These are phyloP conservation scores for Plodia interpunctella DNA, from an alignment of 1,140 invertebrate species.

Conservation along the genomic window DNA sequence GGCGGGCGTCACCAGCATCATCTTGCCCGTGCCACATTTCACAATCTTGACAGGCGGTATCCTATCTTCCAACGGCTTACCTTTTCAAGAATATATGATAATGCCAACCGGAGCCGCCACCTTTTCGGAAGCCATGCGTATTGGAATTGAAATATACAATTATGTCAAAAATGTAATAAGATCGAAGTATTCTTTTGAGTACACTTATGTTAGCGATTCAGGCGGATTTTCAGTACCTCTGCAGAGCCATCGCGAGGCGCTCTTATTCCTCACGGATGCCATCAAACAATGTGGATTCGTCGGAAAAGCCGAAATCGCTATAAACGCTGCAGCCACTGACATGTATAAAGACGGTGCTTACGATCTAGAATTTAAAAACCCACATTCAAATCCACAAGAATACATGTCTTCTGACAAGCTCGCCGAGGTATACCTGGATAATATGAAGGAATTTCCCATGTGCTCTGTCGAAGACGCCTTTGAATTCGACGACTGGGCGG, in stretches of 20 bases:
- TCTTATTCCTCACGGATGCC: conserved; percentile 91
- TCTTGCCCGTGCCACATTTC: conserved; percentile 97
- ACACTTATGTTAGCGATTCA: conserved; percentile 97
- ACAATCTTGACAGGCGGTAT: conserved; percentile 99
- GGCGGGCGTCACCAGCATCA: conserved; percentile 91
- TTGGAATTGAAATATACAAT: conserved; percentile 97
- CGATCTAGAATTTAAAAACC: conserved; percentile 98
- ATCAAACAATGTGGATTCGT: conserved; percentile 95
- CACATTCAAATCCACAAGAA: conserved; percentile 87
- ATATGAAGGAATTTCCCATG: conserved; percentile 95
- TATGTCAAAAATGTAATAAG: conserved; percentile 95
- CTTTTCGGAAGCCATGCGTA: conserved; percentile 97
- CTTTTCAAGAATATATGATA: conserved; percentile 98
- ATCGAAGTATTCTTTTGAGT: conserved; percentile 90
- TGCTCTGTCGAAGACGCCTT: conserved; percentile 98
- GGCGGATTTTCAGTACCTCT: conserved; percentile 99
- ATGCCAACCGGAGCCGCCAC: conserved; percentile 89
- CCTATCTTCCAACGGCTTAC: conserved; percentile 97
- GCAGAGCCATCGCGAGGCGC: conserved; percentile 92
- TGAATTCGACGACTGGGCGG: conserved; percentile 97
- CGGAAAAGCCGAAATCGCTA: conserved; percentile 93
- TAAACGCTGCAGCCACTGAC: conserved; percentile 98
- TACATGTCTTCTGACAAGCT: conserved; percentile 89
- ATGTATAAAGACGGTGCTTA: conserved; percentile 91
- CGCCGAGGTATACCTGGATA: conserved; percentile 90